A percentile compares a stretch with the other conserved stretches of the same genome.
phyloP scores from a whole-genome alignment of 2,113 vertebrate genomes.

The Callocephalon fimbriatum region DNA sequence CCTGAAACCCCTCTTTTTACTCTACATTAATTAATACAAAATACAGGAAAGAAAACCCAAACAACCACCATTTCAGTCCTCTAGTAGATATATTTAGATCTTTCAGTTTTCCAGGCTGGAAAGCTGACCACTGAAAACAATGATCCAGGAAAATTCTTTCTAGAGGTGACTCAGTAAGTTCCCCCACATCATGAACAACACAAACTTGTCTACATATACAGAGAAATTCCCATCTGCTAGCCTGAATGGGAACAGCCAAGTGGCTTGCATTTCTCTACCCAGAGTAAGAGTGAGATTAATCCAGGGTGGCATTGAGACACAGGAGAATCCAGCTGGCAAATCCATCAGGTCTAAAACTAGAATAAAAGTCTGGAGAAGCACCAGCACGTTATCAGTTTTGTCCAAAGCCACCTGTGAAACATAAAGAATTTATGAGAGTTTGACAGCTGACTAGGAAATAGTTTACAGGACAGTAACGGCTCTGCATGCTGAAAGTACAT shows the following conservation, averaged over 20 bases:
- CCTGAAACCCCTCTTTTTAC: background rate
- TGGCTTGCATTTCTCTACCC: background rate
- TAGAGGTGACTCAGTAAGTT: background rate
- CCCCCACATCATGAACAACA: accelerated
- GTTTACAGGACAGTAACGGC: background rate
- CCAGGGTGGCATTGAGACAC: background rate
- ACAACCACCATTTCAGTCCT: background rate
- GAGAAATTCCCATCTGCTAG: background rate
- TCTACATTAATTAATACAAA: background rate
- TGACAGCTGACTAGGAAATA: background rate
- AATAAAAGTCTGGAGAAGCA: background rate
- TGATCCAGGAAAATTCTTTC: background rate
- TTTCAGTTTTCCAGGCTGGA: background rate
- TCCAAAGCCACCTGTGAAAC: background rate
- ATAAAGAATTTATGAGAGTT: background rate
- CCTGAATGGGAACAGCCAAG: background rate
- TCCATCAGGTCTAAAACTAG: background rate
- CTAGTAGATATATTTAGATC: background rate
- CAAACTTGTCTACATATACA: background rate
- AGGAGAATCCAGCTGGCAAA: background rate
- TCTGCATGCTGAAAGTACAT: background rate
- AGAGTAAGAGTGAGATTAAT: background rate
- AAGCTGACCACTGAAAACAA: background rate
- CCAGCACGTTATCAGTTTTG: background rate
- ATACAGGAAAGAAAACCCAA: accelerated